A percentile compares a stretch with the other conserved stretches of the same genome.
phyloP scores from a whole-genome alignment of 2,888 invertebrate genomes.

The Cerastoderma edule region DNA sequence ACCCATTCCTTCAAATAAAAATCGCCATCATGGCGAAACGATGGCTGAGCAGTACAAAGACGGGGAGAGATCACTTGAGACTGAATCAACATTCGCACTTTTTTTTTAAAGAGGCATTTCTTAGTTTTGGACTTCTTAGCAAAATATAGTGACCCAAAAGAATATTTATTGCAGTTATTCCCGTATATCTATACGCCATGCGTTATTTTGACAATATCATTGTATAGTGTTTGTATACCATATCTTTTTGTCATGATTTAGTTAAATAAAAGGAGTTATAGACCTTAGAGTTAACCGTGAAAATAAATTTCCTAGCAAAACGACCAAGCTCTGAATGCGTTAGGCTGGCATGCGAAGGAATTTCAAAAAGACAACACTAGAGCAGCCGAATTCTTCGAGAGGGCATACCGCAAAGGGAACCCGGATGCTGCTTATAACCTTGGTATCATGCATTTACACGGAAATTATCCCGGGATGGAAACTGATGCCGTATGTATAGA shows the following conservation, averaged over 20 bases:
- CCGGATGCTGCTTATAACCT: constrained; percentile 80
- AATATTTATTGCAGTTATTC: too few relatives aligned
- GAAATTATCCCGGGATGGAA: constrained; percentile 69
- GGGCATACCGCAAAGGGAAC: constrained; percentile 71
- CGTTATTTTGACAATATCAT: not conserved
- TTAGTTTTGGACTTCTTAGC: too few relatives aligned
- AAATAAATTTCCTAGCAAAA: constrained; percentile 66
- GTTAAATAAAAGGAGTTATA: too few relatives aligned
- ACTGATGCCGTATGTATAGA: constrained; percentile 68
- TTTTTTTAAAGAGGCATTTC: too few relatives aligned
- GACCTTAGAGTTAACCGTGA: not conserved
- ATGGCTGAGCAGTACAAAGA: too few relatives aligned
- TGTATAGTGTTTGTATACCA: not conserved
- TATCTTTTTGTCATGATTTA: not conserved
- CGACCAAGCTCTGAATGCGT: constrained; percentile 77
- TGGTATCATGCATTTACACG: constrained; percentile 77
- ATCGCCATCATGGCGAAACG: too few relatives aligned
- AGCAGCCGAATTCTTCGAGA: constrained; percentile 75
- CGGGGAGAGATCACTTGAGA: too few relatives aligned
- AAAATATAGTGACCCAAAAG: too few relatives aligned
- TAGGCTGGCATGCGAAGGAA: constrained; percentile 81
- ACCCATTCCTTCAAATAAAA: too few relatives aligned
- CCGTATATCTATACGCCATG: too few relatives aligned
- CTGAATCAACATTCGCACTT: too few relatives aligned
- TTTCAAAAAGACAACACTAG: constrained; percentile 72